phyloP scores from a whole-genome alignment of 1,140 invertebrate genomes.

The Liolophura sinensis region DNA sequence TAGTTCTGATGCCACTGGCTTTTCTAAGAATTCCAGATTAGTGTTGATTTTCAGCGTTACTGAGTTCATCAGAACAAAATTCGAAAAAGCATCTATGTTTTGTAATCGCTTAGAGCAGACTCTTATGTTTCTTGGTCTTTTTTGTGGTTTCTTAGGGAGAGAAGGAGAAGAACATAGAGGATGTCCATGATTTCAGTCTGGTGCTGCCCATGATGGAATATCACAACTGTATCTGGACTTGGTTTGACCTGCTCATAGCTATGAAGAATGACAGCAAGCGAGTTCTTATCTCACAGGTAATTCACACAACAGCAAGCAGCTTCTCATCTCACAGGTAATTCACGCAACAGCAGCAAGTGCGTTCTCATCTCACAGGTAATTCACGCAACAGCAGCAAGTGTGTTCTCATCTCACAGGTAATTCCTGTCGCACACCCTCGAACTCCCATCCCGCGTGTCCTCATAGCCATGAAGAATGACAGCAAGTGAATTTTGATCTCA shows the following conservation, averaged over 20 bases:
- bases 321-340: too few species aligned
- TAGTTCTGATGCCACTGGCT: too few species aligned
- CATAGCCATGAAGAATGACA: too few species aligned
- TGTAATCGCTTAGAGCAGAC: background rate
- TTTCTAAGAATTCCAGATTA: background rate
- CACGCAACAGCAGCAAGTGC: too few species aligned
- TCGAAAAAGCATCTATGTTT: background rate
- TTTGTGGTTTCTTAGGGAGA: conserved; percentile 69
- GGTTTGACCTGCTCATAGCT: conserved; percentile 95
- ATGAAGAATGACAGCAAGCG: conserved; percentile 92
- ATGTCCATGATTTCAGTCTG: conserved; percentile 90
- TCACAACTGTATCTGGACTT: conserved; percentile 99
- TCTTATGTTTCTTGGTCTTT: too few species aligned
- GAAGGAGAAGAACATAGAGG: conserved; percentile 97
- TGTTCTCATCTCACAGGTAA: too few species aligned
- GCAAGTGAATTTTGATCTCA: too few species aligned
- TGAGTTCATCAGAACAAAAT: background rate
- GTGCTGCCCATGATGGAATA: conserved; percentile 96
- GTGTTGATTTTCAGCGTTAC: background rate
- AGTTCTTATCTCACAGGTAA: conserved; percentile 82
- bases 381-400: too few species aligned
- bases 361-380: too few species aligned
- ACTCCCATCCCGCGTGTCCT: too few species aligned
- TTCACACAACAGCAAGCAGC: too few species aligned
- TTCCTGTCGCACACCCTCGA: too few species aligned